Evolutionary conservation across 2,113 vertebrate genomes (phyloP), one percentile per base, ranked within the genome.

Genomic region (Kryptolebias marmoratus): DNA sequence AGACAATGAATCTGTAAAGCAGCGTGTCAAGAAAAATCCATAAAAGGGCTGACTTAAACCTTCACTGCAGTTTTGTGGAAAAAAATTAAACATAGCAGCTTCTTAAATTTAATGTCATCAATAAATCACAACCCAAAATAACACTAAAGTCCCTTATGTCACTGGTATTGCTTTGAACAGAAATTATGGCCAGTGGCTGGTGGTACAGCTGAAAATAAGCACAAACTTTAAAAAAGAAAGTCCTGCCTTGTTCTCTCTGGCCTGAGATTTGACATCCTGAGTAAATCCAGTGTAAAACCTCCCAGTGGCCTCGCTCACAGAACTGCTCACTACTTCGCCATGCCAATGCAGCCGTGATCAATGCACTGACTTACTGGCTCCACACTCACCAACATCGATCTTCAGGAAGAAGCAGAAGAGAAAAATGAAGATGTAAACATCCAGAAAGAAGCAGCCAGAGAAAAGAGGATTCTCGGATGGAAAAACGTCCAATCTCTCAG

Each of bases 291-390:
- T 69, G 59, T 36, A 39, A 67, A 73, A 71, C 64, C 79, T 75
- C 80, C 65, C 44, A 45, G 64, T 58, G 81, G 66, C 71, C 86
- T 87, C 75, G 65, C 59, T 89, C 83, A 81, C 68, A 15, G 50
- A 77, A n/a, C 64, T 61, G 49, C 61, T 84, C 52, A 27, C 59
- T 28, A 64, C 74, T 74, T 78, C 61, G 68, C 52, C 28, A 36
- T 86, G 86, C 77, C 82, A 80, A 60, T 44, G 64, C 71, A 48
- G 58, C 60, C 0, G 54, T 87, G 87, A 90, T 86, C 12, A 77
- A 91, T 91, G 77, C 62, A 44, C 57, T 2, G 73, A 64, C 42
- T 75, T 78, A 76, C 80, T 90, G 87, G 88, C 87, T 81, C 60
- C 66, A 47, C 60, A 47, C 68, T 81, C 75, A 49, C 68, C 62